Conservation (phyloP, 1,140 invertebrate genomes). For the Drosophila pseudoananassae region DNA sequence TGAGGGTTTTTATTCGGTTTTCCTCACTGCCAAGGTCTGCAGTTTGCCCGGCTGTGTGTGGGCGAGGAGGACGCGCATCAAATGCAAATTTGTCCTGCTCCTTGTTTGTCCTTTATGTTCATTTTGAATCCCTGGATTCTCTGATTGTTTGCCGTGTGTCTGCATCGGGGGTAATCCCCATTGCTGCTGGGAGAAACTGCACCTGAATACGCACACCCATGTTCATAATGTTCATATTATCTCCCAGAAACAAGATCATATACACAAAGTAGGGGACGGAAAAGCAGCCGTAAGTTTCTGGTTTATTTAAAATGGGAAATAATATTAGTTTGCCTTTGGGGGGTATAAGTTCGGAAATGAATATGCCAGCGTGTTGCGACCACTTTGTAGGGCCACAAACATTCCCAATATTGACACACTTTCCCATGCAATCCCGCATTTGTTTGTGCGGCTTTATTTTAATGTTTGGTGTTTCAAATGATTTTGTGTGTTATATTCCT, state of each 20-base stretch:
- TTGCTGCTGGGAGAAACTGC: slow-evolving; percentile 1
- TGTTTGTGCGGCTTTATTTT: slow-evolving; percentile 9
- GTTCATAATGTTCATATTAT: slow-evolving; percentile 19
- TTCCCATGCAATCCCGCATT: slow-evolving; percentile 11
- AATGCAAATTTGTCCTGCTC: slow-evolving; percentile 65
- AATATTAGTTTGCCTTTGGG: not conserved
- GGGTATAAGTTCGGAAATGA: not conserved
- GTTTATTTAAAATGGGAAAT: not conserved
- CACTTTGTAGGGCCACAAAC: slow-evolving; percentile 16
- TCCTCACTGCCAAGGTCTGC: slow-evolving; percentile 22
- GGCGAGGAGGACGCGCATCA: slow-evolving; percentile 49
- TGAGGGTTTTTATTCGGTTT: slow-evolving; percentile 25
- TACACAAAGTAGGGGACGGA: not conserved
- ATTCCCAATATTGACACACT: slow-evolving; percentile 59
- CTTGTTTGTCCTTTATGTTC: slow-evolving; percentile 23
- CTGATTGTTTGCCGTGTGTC: slow-evolving; percentile 50
- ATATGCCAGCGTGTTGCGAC: not conserved
- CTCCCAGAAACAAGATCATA: slow-evolving; percentile 28
- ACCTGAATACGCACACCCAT: slow-evolving; percentile 28
- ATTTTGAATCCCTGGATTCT: slow-evolving; percentile 14
- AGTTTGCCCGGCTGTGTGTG: slow-evolving; percentile 15
- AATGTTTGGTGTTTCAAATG: slow-evolving; percentile 22
- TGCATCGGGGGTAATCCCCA: slow-evolving; percentile 38
- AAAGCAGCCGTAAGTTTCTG: not conserved
- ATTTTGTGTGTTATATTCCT: slow-evolving; percentile 48